phyloP scores from a whole-genome alignment of 2,888 invertebrate genomes.

The Gryllus longicercus region DNA sequence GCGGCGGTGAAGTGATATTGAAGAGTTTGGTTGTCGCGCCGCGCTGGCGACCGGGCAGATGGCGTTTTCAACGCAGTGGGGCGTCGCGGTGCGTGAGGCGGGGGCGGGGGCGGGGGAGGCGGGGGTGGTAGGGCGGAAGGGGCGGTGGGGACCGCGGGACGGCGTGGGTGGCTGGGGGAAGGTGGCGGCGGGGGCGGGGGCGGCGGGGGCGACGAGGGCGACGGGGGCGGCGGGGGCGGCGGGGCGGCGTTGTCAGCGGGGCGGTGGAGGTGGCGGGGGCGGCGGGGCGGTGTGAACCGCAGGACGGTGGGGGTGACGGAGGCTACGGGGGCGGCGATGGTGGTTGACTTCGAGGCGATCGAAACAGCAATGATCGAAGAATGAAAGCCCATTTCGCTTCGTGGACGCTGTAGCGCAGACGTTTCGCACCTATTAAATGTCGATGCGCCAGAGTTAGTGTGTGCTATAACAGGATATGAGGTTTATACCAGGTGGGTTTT shows the following conservation, averaged over 20 bases:
- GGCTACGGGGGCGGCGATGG: neutral
- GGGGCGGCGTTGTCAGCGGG: neutral
- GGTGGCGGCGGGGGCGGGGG: neutral
- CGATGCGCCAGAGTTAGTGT: too few species aligned
- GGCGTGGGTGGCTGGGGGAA: neutral
- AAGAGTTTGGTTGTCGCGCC: neutral
- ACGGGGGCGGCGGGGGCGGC: neutral
- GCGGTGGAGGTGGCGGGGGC: neutral
- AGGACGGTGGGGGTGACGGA: neutral
- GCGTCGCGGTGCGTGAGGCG: neutral
- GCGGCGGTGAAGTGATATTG: neutral
- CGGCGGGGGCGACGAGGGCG: neutral
- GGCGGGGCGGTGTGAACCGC: neutral
- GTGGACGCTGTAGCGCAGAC: too few species aligned
- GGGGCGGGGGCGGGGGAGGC: neutral
- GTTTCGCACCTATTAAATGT: too few species aligned
- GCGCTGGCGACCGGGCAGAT: neutral
- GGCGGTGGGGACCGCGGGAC: neutral
- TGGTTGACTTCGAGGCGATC: too few species aligned
- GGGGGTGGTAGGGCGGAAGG: neutral
- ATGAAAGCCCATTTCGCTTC: too few species aligned
- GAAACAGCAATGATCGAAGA: too few species aligned
- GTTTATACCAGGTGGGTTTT: too few species aligned
- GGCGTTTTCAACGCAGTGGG: neutral
- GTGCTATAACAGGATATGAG: too few species aligned